These are phyloP conservation scores for Himalopsyche anomala DNA, from an alignment of 2,888 invertebrate species.

Conservation along the genomic window DNA sequence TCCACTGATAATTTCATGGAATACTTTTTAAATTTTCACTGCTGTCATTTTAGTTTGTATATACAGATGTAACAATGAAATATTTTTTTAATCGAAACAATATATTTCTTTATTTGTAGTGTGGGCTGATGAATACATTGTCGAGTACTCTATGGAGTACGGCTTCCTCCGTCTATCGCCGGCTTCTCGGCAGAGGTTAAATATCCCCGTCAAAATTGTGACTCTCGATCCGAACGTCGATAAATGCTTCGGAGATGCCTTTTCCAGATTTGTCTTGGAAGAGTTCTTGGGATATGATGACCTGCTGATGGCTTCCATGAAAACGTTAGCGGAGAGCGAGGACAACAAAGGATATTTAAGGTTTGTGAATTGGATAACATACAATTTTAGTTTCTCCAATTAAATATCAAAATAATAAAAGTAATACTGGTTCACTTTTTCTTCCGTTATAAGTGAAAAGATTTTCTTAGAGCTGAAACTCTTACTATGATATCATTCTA, in stretches of 20 bases:
- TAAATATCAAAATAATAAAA: no score
- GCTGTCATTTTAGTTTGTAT: no score
- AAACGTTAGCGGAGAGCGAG: slow-evolving; percentile 95
- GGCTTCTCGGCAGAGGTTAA: slow-evolving; percentile 88
- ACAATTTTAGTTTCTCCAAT: no score
- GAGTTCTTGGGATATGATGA: slow-evolving; percentile 98
- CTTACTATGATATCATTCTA: no score
- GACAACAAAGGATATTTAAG: slow-evolving; percentile 96
- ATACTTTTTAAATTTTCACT: no score
- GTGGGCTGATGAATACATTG: slow-evolving; percentile 92
- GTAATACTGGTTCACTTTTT: no score
- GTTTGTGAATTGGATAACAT: slow-evolving; percentile 70
- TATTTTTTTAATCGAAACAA: no score
- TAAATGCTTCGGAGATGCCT: slow-evolving; percentile 94
- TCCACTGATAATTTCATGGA: no score
- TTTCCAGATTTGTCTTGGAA: slow-evolving; percentile 92
- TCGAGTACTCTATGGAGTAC: slow-evolving; percentile 98
- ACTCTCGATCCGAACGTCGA: slow-evolving; percentile 92
- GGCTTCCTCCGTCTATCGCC: slow-evolving; percentile 95
- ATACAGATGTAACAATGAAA: no score
- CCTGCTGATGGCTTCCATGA: slow-evolving; percentile 96
- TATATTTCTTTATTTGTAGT: slow-evolving; percentile 69
- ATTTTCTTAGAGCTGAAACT: no score
- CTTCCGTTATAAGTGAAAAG: no score
- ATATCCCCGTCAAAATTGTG: slow-evolving; percentile 93